Evolutionary conservation across 2,113 vertebrate species (phyloP).

Genomic region (Chlamydotis undulata): DNA sequence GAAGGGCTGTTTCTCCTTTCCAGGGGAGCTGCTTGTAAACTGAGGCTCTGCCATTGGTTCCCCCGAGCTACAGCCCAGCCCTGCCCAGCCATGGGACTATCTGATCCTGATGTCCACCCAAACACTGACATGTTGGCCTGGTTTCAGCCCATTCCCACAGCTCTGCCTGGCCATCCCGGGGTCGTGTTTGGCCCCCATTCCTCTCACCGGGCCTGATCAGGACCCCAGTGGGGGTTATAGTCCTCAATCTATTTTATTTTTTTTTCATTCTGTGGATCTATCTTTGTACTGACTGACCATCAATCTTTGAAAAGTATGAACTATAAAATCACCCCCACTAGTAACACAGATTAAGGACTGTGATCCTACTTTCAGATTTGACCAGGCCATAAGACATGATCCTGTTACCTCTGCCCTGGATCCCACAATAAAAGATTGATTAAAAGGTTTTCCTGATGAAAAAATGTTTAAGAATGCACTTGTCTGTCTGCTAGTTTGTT

Average conservation of each 20-base stretch:
- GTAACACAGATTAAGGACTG: not conserved
- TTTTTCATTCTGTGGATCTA: not conserved
- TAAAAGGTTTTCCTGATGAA: not conserved
- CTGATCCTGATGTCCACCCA: too few relatives aligned
- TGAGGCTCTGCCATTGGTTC: not conserved
- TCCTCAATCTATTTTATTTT: not conserved
- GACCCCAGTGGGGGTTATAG: not conserved
- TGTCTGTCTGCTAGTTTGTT: not conserved
- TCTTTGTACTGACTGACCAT: not conserved
- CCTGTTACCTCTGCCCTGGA: not conserved
- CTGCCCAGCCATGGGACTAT: not conserved
- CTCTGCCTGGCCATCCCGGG: not conserved
- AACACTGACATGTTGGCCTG: rapidly evolving
- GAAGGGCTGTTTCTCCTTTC: not conserved
- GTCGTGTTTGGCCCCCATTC: not conserved
- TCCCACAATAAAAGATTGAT: not conserved
- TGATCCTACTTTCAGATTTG: not conserved
- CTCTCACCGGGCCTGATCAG: not conserved
- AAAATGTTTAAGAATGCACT: not conserved
- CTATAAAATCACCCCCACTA: not conserved
- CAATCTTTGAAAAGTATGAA: not conserved
- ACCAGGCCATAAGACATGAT: not conserved
- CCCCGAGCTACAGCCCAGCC: rapidly evolving
- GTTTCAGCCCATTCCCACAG: not conserved
- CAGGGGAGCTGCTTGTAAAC: not conserved